Percentiles rank a stretch among this genome's conserved stretches.
Conservation (phyloP, 2,113 vertebrate species). For the Kobus ellipsiprymnus region DNA sequence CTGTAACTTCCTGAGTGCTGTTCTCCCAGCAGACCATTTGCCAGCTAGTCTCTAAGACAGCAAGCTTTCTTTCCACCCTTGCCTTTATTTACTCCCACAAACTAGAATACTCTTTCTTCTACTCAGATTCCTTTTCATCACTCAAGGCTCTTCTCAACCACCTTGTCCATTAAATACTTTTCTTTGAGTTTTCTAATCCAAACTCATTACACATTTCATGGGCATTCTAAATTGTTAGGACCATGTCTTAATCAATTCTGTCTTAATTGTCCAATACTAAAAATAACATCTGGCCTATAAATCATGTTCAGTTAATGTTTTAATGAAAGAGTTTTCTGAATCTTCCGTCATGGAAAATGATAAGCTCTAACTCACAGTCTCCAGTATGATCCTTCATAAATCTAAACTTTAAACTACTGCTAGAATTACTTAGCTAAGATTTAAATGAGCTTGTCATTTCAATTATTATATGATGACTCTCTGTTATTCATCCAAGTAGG, state of each 20-base stretch:
- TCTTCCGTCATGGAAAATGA: background rate
- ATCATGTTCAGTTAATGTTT: background rate
- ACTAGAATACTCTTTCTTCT: background rate
- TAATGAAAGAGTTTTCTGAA: constrained; percentile 3
- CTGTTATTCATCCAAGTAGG: background rate
- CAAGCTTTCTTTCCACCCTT: background rate
- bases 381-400: background rate
- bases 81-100: background rate
- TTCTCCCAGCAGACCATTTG: background rate
- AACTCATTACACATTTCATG: background rate
- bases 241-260: background rate
- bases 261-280: background rate
- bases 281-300: background rate
- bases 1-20: background rate
- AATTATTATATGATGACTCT: background rate
- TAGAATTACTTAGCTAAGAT: background rate
- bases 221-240: background rate
- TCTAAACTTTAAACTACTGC: background rate
- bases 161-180: background rate
- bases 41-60: background rate
- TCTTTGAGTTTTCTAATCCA: background rate
- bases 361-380: background rate
- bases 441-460: background rate
- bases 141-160: background rate
- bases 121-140: background rate